These are phyloP conservation scores for Lophius piscatorius DNA, from an alignment of 2,113 vertebrate species.

Conservation along the genomic window DNA sequence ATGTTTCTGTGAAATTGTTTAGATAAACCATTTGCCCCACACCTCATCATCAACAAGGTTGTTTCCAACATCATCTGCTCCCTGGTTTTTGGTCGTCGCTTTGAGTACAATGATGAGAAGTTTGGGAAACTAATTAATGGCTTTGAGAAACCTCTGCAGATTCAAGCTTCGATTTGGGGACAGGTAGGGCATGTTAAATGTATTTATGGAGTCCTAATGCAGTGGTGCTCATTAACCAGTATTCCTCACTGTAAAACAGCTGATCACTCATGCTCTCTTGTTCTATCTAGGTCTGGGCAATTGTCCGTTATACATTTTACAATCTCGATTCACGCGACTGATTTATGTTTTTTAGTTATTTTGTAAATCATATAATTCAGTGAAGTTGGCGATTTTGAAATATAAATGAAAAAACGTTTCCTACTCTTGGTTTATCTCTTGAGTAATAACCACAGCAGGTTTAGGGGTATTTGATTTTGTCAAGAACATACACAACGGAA, in stretches of 20 bases:
- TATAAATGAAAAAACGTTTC: too few species aligned
- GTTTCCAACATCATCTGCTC: constrained; percentile 86
- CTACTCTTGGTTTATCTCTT: too few species aligned
- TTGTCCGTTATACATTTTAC: too few species aligned
- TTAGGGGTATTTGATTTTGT: too few species aligned
- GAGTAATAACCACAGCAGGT: too few species aligned
- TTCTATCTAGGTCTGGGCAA: too few species aligned
- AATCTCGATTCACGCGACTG: too few species aligned
- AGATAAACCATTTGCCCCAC: constrained; percentile 72
- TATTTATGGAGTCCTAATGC: background rate
- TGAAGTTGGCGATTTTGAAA: too few species aligned
- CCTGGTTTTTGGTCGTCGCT: constrained; percentile 83
- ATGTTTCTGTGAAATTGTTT: background rate
- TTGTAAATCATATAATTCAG: too few species aligned
- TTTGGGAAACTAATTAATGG: constrained; percentile 79
- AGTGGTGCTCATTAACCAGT: background rate
- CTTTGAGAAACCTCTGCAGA: constrained; percentile 38
- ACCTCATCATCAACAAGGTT: constrained; percentile 79
- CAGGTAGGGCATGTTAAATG: constrained; percentile 63
- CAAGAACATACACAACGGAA: too few species aligned
- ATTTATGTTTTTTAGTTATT: too few species aligned
- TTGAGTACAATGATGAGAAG: constrained; percentile 77
- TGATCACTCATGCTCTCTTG: background rate
- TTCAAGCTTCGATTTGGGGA: constrained; percentile 63
- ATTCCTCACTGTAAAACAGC: background rate